phyloP scores from a whole-genome alignment of 2,888 invertebrate species.

The Amphiduros pacificus region DNA sequence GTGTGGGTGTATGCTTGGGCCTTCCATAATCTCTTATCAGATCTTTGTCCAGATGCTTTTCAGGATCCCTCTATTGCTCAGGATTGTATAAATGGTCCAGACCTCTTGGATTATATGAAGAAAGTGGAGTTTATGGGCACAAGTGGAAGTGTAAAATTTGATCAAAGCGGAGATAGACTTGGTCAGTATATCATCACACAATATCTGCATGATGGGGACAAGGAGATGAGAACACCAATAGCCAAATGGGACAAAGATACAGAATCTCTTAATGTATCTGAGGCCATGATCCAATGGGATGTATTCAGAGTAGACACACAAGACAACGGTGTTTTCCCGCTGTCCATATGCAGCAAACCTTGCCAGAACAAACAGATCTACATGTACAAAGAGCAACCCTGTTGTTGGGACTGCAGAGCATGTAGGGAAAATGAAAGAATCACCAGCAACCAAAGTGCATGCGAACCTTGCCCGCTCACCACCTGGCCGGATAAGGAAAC shows the following conservation, averaged over 20 bases:
- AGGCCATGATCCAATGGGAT: neutral
- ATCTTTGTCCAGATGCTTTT: neutral
- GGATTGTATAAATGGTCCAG: neutral
- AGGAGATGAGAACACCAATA: neutral
- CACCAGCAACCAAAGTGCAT: conserved; percentile 18
- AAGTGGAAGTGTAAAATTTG: conserved; percentile 1
- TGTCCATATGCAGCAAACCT: neutral
- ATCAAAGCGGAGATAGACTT: conserved; percentile 2
- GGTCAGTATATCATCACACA: conserved; percentile 2
- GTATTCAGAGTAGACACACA: neutral
- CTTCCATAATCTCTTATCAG: neutral
- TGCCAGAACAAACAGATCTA: neutral
- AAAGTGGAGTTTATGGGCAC: neutral
- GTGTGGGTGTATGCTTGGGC: conserved; percentile 4
- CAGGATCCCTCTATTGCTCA: neutral
- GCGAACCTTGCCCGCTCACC: conserved; percentile 22
- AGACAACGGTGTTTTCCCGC: neutral
- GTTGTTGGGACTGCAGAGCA: conserved; percentile 29
- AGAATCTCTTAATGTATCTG: neutral
- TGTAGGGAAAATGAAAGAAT: conserved; percentile 30
- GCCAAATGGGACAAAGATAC: neutral
- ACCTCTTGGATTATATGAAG: conserved; percentile 2
- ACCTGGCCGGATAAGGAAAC: conserved; percentile 25
- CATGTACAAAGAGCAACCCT: conserved; percentile 5
- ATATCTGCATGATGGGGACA: neutral